phyloP scores from a whole-genome alignment of 2,888 invertebrate species.

The Drosophila sordidapex region DNA sequence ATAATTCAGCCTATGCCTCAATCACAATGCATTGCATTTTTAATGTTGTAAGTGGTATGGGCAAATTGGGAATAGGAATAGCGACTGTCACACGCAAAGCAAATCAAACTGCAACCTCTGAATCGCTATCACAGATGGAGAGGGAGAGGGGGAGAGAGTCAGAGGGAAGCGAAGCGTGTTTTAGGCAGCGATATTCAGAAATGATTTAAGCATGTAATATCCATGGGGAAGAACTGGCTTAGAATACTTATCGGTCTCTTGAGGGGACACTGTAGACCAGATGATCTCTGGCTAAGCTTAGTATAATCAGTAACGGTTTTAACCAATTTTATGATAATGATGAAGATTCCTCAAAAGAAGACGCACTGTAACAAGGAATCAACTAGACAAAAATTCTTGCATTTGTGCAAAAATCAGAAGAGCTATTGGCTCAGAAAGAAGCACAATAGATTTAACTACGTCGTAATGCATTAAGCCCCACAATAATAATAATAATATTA shows the following conservation, averaged over 20 bases:
- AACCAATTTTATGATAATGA: background rate
- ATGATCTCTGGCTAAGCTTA: background rate
- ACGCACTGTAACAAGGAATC: background rate
- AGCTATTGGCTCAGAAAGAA: background rate
- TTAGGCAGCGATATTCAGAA: background rate
- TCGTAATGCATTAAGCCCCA: too few relatives aligned
- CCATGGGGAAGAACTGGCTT: background rate
- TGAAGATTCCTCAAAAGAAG: background rate
- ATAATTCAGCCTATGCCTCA: constrained; percentile 66
- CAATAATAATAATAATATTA: too few relatives aligned
- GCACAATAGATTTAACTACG: too few relatives aligned
- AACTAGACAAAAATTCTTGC: background rate
- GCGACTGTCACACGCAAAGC: background rate
- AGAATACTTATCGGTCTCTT: background rate
- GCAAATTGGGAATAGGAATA: constrained; percentile 2
- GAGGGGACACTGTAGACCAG: background rate
- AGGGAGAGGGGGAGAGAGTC: background rate
- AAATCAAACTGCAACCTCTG: background rate
- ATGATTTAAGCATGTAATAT: background rate
- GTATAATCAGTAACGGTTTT: background rate
- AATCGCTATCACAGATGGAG: background rate
- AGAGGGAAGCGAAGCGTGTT: background rate
- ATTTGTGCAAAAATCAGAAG: background rate
- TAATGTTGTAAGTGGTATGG: constrained; percentile 18
- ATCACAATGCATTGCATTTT: constrained; percentile 27